phyloP scores from a whole-genome alignment of 2,113 vertebrate species.

The Eonycteris spelaea region DNA sequence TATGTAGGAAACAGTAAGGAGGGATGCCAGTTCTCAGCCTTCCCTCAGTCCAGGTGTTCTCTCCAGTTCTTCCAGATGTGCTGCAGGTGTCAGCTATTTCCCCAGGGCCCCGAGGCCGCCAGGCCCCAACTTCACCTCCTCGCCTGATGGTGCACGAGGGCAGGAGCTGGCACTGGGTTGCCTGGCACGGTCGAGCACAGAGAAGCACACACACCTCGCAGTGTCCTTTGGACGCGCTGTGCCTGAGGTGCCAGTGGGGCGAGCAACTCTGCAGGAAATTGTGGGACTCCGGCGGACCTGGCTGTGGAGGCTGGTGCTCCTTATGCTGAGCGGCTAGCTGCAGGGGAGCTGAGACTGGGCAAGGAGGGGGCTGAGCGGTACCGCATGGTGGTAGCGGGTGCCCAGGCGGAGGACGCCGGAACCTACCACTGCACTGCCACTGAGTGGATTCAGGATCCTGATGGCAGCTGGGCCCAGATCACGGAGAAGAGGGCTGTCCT shows the following conservation, averaged over 20 bases:
- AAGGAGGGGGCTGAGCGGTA: constrained; percentile 84
- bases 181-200: constrained; percentile 80
- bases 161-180: constrained; percentile 87
- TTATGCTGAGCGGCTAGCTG: constrained; percentile 81
- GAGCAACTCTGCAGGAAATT: constrained; percentile 83
- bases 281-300: constrained; percentile 84
- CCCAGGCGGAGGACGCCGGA: constrained; percentile 84
- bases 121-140: constrained; percentile 41
- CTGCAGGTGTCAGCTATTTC: constrained; percentile 83
- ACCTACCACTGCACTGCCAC: constrained; percentile 88
- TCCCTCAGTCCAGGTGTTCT: constrained; percentile 18
- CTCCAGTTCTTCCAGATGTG: constrained; percentile 87
- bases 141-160: constrained; percentile 83
- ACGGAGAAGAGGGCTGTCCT: constrained; percentile 87
- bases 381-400: constrained; percentile 83
- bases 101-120: constrained; percentile 58
- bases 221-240: constrained; percentile 84
- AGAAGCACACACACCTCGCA: constrained; percentile 90
- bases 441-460: constrained; percentile 91
- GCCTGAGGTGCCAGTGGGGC: constrained; percentile 63
- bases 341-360: constrained; percentile 85
- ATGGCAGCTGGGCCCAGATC: constrained; percentile 89
- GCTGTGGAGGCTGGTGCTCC: constrained; percentile 74
- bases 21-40: not conserved
- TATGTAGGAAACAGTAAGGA: not conserved